Evolutionary conservation across 2,888 invertebrate species (phyloP), one percentile per base, ranked within the genome.

Genomic region (Napeogenes sylphis): DNA sequence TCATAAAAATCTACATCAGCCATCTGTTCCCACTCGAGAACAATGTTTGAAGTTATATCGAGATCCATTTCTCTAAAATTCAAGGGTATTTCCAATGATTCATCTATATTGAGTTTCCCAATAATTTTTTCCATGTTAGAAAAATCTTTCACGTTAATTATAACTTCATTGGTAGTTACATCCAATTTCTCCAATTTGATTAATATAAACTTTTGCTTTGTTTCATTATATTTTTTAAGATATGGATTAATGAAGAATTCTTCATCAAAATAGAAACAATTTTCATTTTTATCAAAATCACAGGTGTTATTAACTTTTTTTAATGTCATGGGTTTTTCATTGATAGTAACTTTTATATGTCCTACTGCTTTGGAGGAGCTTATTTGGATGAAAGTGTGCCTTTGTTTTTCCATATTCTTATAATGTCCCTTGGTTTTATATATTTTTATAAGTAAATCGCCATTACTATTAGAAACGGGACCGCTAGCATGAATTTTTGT

Each of bases 161-260:
- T 78, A 58, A 88, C 75, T 68, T 84, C 81, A 59, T 68, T 75
- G 45, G 69, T 59, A 21, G 82, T 82, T 3, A 90, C 73, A 67
- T 87, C 80, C 4, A 76, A 63, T 67, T 75, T 79, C 45, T 76
- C 71, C 12, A 90, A 72, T 79, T 89, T 90, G 13, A 90, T 74
- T 10, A 83, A 70, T 62, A 89, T 68, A 68, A 76, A 84, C 45
- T 70, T 79, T 73, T 88, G 89, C 46, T 73, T 64, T 2, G 66
- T 61, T 3, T 66, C 70, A 14, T 65, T 69, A 45, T 77, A 73
- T 47, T 77, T 65, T 38, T 66, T 62, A 46, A 90, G 73, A 67
- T 80, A 89, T 2, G 84, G 81, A 71, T 88, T 89, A 6, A 85
- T 63, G 10, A 75, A 51, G 60, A 80, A 85, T 58, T 84, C 67